phyloP scores from a whole-genome alignment of 1,140 invertebrate genomes.

The Eciton burchellii region DNA sequence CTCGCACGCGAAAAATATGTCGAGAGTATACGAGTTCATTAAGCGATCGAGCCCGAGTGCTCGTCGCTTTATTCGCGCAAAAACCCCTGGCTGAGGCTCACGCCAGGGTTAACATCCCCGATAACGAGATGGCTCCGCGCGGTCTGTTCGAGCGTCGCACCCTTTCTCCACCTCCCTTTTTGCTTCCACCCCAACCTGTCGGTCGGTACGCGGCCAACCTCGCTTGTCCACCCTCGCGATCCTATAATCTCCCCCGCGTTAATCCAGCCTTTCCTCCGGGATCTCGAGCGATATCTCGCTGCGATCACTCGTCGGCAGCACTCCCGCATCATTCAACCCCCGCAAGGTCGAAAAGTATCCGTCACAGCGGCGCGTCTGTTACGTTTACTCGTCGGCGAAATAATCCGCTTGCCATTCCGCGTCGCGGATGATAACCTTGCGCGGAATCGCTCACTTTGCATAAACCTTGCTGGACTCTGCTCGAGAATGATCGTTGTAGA shows the following conservation, averaged over 20 bases:
- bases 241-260: slow-evolving; percentile 45
- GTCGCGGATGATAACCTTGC: too few relatives aligned
- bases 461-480: too few relatives aligned
- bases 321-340: too few relatives aligned
- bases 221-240: slow-evolving; percentile 2
- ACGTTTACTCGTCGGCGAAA: too few relatives aligned
- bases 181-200: slow-evolving; percentile 55
- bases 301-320: too few relatives aligned
- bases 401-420: too few relatives aligned
- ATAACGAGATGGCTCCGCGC: slow-evolving; percentile 52
- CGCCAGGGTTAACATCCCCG: slow-evolving; percentile 47
- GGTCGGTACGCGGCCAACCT: slow-evolving; percentile 7
- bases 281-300: slow-evolving; percentile 18
- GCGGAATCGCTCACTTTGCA: too few relatives aligned
- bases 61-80: neutral
- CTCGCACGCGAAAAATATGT: neutral
- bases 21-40: neutral
- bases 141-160: slow-evolving; percentile 23
- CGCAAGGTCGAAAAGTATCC: too few relatives aligned
- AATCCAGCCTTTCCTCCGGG: slow-evolving; percentile 30
- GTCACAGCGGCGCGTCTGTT: too few relatives aligned
- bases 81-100: slow-evolving; percentile 4
- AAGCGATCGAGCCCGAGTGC: too few relatives aligned
- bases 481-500: too few relatives aligned
- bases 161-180: slow-evolving; percentile 51